Conservation (phyloP, 2,888 invertebrate species). For the Galerucella calmariensis region DNA sequence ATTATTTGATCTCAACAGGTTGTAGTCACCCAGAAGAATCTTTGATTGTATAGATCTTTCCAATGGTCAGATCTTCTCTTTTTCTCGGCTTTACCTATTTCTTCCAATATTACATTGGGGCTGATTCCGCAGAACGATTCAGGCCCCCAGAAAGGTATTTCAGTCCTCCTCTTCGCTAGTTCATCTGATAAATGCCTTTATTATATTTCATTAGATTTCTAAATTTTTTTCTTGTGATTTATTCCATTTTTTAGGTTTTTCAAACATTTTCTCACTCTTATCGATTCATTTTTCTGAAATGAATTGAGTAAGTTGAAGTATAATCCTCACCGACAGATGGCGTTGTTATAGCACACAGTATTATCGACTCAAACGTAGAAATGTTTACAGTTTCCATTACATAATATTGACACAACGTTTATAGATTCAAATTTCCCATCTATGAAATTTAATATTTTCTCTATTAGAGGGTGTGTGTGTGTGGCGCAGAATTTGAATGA, state of each 20-base stretch:
- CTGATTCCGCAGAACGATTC: too few relatives aligned
- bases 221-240: too few relatives aligned
- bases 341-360: not conserved
- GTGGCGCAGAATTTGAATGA: not conserved
- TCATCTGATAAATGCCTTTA: too few relatives aligned
- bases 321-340: not conserved
- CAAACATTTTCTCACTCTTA: not conserved
- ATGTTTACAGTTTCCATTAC: not conserved
- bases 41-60: too few relatives aligned
- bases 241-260: not conserved
- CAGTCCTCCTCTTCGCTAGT: too few relatives aligned
- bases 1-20: too few relatives aligned
- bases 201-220: too few relatives aligned
- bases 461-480: not conserved
- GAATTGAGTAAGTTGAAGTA: not conserved
- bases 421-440: not conserved
- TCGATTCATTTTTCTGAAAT: not conserved
- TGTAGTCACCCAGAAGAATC: too few relatives aligned
- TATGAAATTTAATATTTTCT: not conserved
- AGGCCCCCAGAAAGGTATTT: too few relatives aligned
- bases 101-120: too few relatives aligned
- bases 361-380: not conserved
- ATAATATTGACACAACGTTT: not conserved
- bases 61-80: too few relatives aligned
- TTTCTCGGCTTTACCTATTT: too few relatives aligned